Base-by-base conservation (phyloP, 1,140 invertebrate genomes). In the Zaprionus davidi region DNA sequence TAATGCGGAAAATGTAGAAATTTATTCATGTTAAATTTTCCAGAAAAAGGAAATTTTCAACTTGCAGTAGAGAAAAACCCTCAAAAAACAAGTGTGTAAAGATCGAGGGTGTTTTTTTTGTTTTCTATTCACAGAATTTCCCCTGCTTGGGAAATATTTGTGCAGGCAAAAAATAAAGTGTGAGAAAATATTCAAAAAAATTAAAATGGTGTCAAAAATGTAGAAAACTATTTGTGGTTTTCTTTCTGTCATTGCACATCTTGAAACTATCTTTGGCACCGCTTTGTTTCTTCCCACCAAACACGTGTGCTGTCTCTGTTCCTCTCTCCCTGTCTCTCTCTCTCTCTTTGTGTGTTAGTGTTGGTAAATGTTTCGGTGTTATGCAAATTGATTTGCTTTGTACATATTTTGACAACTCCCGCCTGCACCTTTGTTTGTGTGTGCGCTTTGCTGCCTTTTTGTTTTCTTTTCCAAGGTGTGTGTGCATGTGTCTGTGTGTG, bases 371-470 rank as follows among this genome's bases (percentile, higher is more conserved):
- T 71, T 74, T 69, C 46, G 62, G 56, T 79, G 76, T 75, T 90
- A 90, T 90, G 85, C 85, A 90, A 90, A 90, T 90, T 90, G 84
- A 81, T 88, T 84, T 81, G 66, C 64, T 81, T 90, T 88, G 77
- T 81, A 76, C 71, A 87, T 88, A 83, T 88, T 87, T 87, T 90
- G 84, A 83, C 81, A 83, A 85, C 62, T 72, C 51, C 76, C 81
- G 57, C 76, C 81, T 90, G 76, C 82, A 41, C 85, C 85, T 90
- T 79, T 84, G 67, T 84, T 83, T 86, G 72, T 74, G 53, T 71
- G 53, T 71, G 53, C 62, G 63, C 57, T 59, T 63, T 72, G 55
- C 38, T 28, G 56, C 63, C 15, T 57, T 58, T 66, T 53, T 59
- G 44, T 59, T 58, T 75, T 53, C 49, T 60, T 55, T 9, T 20